Conservation (phyloP, 2,888 invertebrate species). For the Macrophya annulata region DNA sequence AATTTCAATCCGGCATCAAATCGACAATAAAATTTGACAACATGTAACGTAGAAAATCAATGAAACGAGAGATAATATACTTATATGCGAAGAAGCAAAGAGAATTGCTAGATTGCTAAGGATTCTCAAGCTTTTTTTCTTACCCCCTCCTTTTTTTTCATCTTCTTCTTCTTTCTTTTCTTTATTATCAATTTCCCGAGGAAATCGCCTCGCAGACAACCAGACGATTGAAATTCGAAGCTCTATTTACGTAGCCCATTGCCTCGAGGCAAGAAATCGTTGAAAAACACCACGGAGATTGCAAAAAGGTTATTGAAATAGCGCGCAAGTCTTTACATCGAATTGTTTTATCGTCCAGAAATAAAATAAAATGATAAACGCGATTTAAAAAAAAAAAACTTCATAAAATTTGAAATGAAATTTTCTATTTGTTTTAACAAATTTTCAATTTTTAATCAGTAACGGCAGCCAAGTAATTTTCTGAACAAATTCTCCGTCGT, state of each 20-base stretch:
- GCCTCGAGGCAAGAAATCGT: not conserved
- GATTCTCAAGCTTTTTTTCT: not conserved
- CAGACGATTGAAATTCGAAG: constrained; percentile 28
- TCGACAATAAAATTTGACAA: not conserved
- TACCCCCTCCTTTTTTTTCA: not conserved
- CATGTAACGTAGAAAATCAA: not conserved
- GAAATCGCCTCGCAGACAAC: not conserved
- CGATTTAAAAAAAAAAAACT: not conserved
- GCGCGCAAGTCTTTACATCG: not conserved
- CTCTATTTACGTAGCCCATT: constrained; percentile 7
- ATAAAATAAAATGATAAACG: not conserved
- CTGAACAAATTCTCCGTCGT: constrained; percentile 66
- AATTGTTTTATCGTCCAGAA: not conserved
- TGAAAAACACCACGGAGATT: constrained; percentile 16
- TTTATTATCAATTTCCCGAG: constrained; percentile 3
- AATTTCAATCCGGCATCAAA: not conserved
- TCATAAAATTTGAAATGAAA: not conserved
- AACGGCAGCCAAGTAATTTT: constrained; percentile 77
- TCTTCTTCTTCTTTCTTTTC: not conserved
- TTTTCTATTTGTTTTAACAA: not conserved
- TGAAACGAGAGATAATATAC: not conserved
- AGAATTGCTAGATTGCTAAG: not conserved
- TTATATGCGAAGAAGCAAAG: not conserved
- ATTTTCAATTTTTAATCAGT: constrained; percentile 64
- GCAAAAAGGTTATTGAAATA: not conserved